Percentiles rank a stretch among this genome's conserved stretches.
Evolutionary conservation across 2,888 invertebrate genomes (phyloP).

Genomic region (Hartigia nigra): DNA sequence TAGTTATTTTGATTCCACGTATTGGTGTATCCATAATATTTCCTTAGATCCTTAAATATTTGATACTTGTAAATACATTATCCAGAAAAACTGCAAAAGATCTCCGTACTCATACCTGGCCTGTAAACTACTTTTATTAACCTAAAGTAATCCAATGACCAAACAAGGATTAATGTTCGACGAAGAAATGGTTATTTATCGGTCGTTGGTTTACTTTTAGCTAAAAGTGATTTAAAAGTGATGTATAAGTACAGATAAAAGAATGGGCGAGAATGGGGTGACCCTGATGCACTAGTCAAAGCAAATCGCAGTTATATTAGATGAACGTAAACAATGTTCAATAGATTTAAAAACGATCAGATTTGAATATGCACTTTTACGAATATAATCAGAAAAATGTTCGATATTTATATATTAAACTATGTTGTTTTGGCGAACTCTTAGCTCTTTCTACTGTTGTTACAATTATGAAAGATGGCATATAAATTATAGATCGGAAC

Average conservation of each 20-base stretch:
- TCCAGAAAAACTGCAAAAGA: not conserved
- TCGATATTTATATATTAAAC: not conserved
- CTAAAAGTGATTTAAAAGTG: not conserved
- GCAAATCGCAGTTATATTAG: not conserved
- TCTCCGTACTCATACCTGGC: not conserved
- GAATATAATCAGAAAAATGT: not conserved
- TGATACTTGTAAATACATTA: not conserved
- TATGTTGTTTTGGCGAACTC: not conserved
- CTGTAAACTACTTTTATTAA: not conserved
- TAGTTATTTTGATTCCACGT: not conserved
- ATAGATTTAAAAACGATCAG: not conserved
- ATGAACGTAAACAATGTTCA: not conserved
- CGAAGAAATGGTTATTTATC: not conserved
- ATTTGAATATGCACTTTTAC: not conserved
- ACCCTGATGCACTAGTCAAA: not conserved
- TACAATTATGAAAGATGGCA: not conserved
- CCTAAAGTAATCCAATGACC: not conserved
- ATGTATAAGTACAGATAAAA: not conserved
- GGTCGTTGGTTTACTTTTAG: not conserved
- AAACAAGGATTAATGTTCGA: not conserved
- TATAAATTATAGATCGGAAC: not conserved
- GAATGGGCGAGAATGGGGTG: not conserved
- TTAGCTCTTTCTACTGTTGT: not conserved
- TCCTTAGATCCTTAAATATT: not conserved
- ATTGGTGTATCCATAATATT: not conserved